These are phyloP conservation scores for Euclidia mi DNA, from an alignment of 2,888 invertebrate species.

Conservation along the genomic window DNA sequence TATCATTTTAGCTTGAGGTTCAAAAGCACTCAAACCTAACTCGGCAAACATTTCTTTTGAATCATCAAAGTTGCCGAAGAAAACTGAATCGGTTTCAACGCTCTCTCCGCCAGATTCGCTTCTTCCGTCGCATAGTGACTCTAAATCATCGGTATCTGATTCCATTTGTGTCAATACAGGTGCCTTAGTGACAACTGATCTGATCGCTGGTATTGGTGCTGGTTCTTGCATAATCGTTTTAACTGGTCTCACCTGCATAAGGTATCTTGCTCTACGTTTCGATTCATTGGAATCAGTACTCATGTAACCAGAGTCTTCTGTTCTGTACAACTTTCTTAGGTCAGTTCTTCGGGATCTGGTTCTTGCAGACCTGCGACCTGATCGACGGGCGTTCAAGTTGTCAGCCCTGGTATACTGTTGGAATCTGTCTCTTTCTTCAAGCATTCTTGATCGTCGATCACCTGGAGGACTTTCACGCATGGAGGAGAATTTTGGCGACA, in stretches of 20 bases:
- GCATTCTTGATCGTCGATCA: conserved; percentile 72
- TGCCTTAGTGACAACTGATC: conserved; percentile 64
- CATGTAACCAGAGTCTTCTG: conserved; percentile 95
- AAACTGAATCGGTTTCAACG: conserved; percentile 96
- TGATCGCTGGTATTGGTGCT: conserved; percentile 55
- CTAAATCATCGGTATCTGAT: conserved; percentile 93
- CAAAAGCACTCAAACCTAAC: conserved; percentile 73
- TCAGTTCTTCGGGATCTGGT: conserved; percentile 82
- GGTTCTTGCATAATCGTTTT: conserved; percentile 69
- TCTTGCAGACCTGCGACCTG: conserved; percentile 79
- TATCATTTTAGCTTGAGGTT: conserved; percentile 64
- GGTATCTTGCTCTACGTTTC: conserved; percentile 83
- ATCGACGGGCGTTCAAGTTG: conserved; percentile 76
- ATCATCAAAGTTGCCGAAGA: conserved; percentile 93
- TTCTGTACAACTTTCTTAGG: conserved; percentile 80
- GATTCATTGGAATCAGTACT: conserved; percentile 95
- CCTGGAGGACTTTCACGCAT: conserved; percentile 74
- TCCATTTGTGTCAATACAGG: conserved; percentile 78
- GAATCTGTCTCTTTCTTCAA: conserved; percentile 81
- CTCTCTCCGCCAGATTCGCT: conserved; percentile 97
- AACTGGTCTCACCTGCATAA: conserved; percentile 80
- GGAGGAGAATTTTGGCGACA: conserved; percentile 68
- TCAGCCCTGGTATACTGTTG: conserved; percentile 74
- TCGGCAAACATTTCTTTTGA: conserved; percentile 82
- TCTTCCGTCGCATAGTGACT: conserved; percentile 94